Evolutionary conservation across 1,140 invertebrate species (phyloP).

Genomic region (Macrocentrus cingulum): DNA sequence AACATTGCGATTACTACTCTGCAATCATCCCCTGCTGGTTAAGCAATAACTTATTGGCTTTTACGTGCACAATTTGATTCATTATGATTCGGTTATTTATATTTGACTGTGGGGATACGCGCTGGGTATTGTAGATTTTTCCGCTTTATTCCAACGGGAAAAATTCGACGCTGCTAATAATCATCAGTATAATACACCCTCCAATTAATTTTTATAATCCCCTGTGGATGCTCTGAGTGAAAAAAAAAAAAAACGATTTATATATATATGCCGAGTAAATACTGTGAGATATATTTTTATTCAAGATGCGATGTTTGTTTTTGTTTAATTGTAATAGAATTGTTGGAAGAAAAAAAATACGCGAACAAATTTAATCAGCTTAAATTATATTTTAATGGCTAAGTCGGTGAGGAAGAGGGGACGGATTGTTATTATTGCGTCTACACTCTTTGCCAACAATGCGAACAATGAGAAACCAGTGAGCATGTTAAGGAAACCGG

Average conservation of each 20-base stretch:
- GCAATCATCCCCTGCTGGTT: conserved; percentile 51
- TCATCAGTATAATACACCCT: too few relatives aligned
- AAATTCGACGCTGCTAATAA: conserved; percentile 13
- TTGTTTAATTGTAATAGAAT: background rate
- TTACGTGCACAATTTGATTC: conserved; percentile 54
- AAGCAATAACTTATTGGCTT: conserved; percentile 56
- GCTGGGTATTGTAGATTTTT: conserved; percentile 17
- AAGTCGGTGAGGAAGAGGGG: background rate
- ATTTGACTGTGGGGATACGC: conserved; percentile 41
- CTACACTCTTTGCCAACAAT: conserved; percentile 11
- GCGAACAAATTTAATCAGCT: conserved; percentile 5
- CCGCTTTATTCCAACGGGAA: conserved; percentile 11
- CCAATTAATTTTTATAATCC: conserved; percentile 16
- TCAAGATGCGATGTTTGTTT: background rate
- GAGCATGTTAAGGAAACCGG: conserved; percentile 1
- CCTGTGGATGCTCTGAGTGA: background rate
- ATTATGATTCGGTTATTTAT: conserved; percentile 58
- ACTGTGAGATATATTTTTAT: background rate
- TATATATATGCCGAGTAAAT: background rate
- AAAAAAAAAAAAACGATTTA: conserved; percentile 9
- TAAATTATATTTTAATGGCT: conserved; percentile 3
- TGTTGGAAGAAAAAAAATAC: too few relatives aligned
- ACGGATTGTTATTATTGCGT: conserved; percentile 23
- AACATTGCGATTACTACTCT: conserved; percentile 30
- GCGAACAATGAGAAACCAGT: conserved; percentile 8